Base-by-base conservation (phyloP, 2,797 vertebrate genomes). In the Sebastes vulpes region DNA sequence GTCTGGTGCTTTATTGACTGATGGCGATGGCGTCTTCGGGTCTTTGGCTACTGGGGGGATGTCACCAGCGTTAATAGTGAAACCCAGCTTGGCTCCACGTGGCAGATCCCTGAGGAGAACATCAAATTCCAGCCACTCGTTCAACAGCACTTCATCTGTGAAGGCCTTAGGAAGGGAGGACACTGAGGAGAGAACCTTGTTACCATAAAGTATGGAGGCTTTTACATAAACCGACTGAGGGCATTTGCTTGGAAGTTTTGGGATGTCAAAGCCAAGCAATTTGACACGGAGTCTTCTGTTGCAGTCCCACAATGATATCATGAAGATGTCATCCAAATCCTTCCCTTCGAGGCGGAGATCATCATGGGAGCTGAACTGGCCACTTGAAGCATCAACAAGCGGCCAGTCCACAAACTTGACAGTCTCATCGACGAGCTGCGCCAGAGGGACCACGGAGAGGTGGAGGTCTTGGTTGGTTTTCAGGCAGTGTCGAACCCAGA, bases 261-360 rank as follows among this genome's bases (percentile, higher is more conserved):
- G 94, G 21, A 96, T 92, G 83, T 97, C 96, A 73, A 97, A 93
- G 9, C 96, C 96, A 11, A 97, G 68, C 26, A 97, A 75, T 82
- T 97, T 97, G 42, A 97, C 95, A 18, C 96, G 87, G 63, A 97
- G 92, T 6, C 70, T 95, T 50, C 95, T 89, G n/a, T 95, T 83
- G 87, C 96, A 97, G 81, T 97, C 96, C 96, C 94, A 96, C 79
- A 97, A 76, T 9, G 96, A 97, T 78, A 97, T 95, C 94, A 96
- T 96, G 53, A 92, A 88, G 59, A 96, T 94, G 61, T 97, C 94
- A 6, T 96, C 95, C 71, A 95, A 38, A 60, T 96, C 90, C 32
- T 94, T 96, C 18, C 84, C 89, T 5, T 93, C 77, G 0, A 97
- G 84, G 32, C 91, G 48, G 26, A 97, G 95, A 53, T 97, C 95